These are phyloP conservation scores for Lepilemur ruficaudatus DNA, from an alignment of 2,797 vertebrate species.

Conservation along the genomic window DNA sequence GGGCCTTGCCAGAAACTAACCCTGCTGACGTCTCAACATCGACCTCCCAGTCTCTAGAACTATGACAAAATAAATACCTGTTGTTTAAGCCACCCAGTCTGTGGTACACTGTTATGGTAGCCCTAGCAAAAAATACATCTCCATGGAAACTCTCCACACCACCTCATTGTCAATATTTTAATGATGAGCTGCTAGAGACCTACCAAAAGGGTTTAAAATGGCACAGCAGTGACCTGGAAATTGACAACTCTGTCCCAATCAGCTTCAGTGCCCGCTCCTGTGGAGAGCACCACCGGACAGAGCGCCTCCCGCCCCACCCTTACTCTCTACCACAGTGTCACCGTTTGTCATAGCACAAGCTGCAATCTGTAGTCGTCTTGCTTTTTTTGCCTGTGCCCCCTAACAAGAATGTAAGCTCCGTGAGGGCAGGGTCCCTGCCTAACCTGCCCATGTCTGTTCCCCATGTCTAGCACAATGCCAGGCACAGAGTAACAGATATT, in stretches of 20 bases:
- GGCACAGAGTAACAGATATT: neutral
- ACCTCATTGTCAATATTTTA: neutral
- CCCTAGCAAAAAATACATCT: neutral
- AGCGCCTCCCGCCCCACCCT: neutral
- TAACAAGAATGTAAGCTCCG: neutral
- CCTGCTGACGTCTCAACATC: neutral
- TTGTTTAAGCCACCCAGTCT: neutral
- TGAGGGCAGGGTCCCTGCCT: neutral
- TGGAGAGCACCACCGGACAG: rapidly evolving
- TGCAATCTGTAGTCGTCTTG: neutral
- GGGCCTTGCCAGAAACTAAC: neutral
- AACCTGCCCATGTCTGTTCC: too few relatives aligned
- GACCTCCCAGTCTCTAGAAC: neutral
- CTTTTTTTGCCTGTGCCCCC: neutral
- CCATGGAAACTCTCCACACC: neutral
- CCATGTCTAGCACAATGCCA: neutral
- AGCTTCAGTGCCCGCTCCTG: neutral
- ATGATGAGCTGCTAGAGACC: neutral
- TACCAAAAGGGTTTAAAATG: neutral
- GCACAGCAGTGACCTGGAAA: neutral
- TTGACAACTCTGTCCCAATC: neutral
- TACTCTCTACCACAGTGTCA: neutral
- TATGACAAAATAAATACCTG: neutral
- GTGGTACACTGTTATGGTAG: neutral
- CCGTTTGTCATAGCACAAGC: rapidly evolving